phyloP scores from a whole-genome alignment of 92 coral and sea anemone species.

The Micromussa lordhowensis region DNA sequence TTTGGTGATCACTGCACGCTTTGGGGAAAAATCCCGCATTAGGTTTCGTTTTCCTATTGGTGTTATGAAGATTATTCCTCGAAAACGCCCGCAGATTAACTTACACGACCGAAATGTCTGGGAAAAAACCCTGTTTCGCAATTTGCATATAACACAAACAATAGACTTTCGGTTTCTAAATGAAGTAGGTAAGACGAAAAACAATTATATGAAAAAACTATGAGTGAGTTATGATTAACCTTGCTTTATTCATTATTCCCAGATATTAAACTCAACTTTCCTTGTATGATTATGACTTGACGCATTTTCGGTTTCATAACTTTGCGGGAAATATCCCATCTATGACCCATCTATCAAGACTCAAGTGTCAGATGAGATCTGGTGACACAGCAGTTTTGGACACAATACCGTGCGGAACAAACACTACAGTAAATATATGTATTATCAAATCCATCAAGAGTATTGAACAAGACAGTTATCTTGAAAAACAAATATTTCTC shows the following conservation, averaged over 20 bases:
- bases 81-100: not conserved
- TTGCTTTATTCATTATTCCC: not conserved
- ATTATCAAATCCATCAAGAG: too few species aligned
- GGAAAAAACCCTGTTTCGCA: not conserved
- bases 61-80: not conserved
- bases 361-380: not conserved
- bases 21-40: not conserved
- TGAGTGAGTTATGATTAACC: not conserved
- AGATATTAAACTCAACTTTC: not conserved
- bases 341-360: not conserved
- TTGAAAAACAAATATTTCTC: not conserved
- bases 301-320: not conserved
- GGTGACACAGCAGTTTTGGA: too few species aligned
- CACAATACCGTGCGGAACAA: too few species aligned
- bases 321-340: not conserved
- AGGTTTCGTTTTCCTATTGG: not conserved
- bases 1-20: not conserved
- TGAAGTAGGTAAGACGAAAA: not conserved
- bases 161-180: not conserved
- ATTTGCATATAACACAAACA: not conserved
- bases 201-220: too few species aligned
- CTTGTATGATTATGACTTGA: not conserved
- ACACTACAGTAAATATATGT: too few species aligned
- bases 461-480: too few species aligned
- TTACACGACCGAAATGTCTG: not conserved